Base-by-base conservation (phyloP, 2,888 invertebrate species). In the Metallyticus violacea region DNA sequence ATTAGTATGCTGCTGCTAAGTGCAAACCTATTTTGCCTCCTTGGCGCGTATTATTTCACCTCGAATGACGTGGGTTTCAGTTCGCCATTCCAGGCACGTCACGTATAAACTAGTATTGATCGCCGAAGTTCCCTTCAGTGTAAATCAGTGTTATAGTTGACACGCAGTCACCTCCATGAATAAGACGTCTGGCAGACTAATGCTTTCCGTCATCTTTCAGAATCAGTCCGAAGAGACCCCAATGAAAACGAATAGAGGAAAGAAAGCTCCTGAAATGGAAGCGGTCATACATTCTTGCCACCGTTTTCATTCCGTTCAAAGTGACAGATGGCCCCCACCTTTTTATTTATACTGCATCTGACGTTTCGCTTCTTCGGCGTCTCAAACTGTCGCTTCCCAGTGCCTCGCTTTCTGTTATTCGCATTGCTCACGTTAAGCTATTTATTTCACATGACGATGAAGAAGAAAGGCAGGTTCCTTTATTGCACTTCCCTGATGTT, bases 291-390 rank as follows among this genome's bases (percentile, higher is more conserved):
- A 40, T 40, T 40, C 40, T 40, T 40, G 40, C 40, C 40, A 40
- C 85, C 86, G 85, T 86, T 86, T 86, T 85, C 86, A 86, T 86
- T 85, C 84, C 85, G 85, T 87, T 87, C 87, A 80, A 81, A 85
- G 87, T 85, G 87, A 87, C 87, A 87, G 87, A 87, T 87, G 87
- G 87, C 81, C 77, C 25, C 85, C 22, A 62, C 85, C 87, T 85
- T 87, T 85, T 85, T 87, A 87, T 87, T 85, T 80, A 85, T 81
- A 77, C 77, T 30, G 30, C 85, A 87, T 87, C 85, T 87, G 87
- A 87, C 81, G 80, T 29, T 86, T 86, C 79, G 86, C 79, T 79
- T 77, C 29, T 76, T 27, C 62, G 77, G 30, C 62, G 81, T 77
- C 77, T 29, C 40, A 78, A 9, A 22, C 40, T 62, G 40, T 62